Evolutionary conservation across 1,140 invertebrate genomes (phyloP).

Genomic region (Idris sp.): DNA sequence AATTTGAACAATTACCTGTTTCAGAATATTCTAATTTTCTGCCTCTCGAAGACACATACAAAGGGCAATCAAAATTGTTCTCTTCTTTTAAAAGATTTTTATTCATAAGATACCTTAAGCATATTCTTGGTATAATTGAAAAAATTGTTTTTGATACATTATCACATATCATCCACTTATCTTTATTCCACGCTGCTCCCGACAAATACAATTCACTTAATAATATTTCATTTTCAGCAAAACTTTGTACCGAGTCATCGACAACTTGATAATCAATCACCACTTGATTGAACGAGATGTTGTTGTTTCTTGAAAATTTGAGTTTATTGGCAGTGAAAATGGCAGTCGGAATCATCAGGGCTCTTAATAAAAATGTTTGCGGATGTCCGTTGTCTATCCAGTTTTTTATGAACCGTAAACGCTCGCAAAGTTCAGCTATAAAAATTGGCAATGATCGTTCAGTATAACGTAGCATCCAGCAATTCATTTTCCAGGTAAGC

Average conservation of each 20-base stretch:
- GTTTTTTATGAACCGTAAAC: constrained; percentile 69
- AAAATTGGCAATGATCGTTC: constrained; percentile 62
- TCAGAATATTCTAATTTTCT: constrained; percentile 81
- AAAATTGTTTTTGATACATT: constrained; percentile 88
- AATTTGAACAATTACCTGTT: constrained; percentile 90
- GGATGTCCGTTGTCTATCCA: constrained; percentile 83
- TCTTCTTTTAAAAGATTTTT: constrained; percentile 64
- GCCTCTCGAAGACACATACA: constrained; percentile 89
- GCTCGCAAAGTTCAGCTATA: constrained; percentile 65
- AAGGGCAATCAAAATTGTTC: constrained; percentile 89
- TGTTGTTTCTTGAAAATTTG: constrained; percentile 81
- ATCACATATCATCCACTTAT: constrained; percentile 81
- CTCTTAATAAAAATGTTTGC: constrained; percentile 82
- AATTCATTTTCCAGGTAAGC: constrained; percentile 61
- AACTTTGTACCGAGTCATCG: constrained; percentile 17
- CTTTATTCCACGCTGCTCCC: constrained; percentile 88
- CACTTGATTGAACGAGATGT: constrained; percentile 81
- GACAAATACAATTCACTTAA: constrained; percentile 90
- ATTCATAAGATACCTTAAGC: constrained; percentile 80
- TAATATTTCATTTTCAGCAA: constrained; percentile 84
- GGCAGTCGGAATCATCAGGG: constrained; percentile 84
- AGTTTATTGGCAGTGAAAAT: constrained; percentile 83
- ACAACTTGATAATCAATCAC: constrained; percentile 79
- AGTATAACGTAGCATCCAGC: constrained; percentile 34
- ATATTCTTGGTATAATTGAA: constrained; percentile 86